Evolutionary conservation across 2,113 vertebrate species (phyloP), one percentile per base, ranked within the genome.

Genomic region (Typhlomys cinereus): DNA sequence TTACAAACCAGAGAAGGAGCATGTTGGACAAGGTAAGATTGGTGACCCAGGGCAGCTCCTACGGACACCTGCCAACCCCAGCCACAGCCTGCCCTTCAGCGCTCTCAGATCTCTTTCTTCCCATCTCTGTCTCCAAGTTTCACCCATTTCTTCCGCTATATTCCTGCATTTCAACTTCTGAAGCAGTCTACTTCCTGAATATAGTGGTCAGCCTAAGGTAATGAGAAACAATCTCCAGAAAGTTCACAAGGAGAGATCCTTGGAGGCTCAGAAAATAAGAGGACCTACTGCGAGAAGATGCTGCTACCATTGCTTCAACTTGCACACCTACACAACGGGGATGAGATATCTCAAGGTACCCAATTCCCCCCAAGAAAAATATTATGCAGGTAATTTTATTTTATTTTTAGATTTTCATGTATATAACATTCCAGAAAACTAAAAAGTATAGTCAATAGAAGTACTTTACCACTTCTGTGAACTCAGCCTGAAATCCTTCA

Each of bases 1-100:
- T 79, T 89, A 95, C 89, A 96, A 93, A 93, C 29, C 57, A 59
- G 21, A 20, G n/a, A 14, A 12, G 54, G 44, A 8, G 14, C 31
- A 69, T 4, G 34, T 50, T 15, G 10, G 21, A 39, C 13, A 34
- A 13, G 18, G 34, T 4, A 4, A 62, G 48, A 29, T 9, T 29
- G n/a, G 66, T 12, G 34, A 13, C 12, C 66, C 34, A 17, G 11
- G 11, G 54, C 12, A 29, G 27, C 41, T 85, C 39, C 57, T 79
- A 50, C 61, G n/a, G 25, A 69, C 14, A 94, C 10, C 27, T n/a
- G 5, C 64, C 27, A 14, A 61, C 29, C n/a, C 36, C 48, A 23
- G 27, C 8, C 2, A 1, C 3, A 0, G 15, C 7, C 7, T 2
- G 10, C 20, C 52, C 34, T 23, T 48, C 4, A 17, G 46, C 20